Evolutionary conservation across 1,140 invertebrate genomes (phyloP).

Genomic region (Ostrea edulis): DNA sequence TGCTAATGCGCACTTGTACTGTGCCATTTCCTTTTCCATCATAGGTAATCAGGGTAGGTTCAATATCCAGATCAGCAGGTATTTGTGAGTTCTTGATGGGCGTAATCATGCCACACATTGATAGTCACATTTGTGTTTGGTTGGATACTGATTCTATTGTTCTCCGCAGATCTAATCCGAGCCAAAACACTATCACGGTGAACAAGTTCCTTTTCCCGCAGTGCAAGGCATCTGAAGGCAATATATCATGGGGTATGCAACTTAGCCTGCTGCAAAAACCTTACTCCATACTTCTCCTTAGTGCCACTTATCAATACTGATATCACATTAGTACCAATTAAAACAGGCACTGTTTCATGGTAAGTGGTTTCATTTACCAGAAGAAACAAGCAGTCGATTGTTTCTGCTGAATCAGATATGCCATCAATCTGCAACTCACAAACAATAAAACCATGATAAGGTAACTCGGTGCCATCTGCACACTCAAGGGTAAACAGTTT

Average conservation of each 20-base stretch:
- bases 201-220: too few relatives aligned
- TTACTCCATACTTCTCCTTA: conserved; percentile 12
- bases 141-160: too few relatives aligned
- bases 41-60: too few relatives aligned
- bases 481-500: not conserved
- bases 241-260: conserved; percentile 41
- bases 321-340: conserved; percentile 46
- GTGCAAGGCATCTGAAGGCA: too few relatives aligned
- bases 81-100: too few relatives aligned
- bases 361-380: not conserved
- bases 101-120: too few relatives aligned
- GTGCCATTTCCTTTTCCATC: too few relatives aligned
- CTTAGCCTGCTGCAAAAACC: conserved; percentile 42
- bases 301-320: not conserved
- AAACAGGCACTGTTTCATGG: conserved; percentile 27
- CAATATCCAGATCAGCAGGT: too few relatives aligned
- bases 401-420: not conserved
- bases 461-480: not conserved
- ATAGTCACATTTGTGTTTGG: too few relatives aligned
- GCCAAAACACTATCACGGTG: too few relatives aligned
- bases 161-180: too few relatives aligned
- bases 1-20: too few relatives aligned
- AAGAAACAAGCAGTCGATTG: not conserved
- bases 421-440: not conserved
- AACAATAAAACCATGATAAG: not conserved